Conservation (phyloP, 2,113 vertebrate genomes). For the Oreochromis aureus region DNA sequence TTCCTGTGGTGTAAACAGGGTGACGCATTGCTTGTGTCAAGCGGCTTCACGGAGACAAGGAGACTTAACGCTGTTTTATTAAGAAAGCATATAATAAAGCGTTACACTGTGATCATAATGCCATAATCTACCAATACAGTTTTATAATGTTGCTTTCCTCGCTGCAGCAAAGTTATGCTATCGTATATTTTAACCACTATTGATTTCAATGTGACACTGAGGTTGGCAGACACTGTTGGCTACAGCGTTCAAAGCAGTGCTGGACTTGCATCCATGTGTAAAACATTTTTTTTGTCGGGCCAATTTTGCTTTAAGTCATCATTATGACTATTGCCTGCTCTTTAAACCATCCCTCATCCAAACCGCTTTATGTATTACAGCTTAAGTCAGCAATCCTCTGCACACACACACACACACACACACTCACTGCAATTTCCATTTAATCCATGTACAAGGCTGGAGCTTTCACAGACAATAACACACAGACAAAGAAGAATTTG, state of each 20-base stretch:
- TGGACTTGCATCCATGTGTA: neutral
- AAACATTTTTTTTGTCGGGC: slow-evolving; percentile 21
- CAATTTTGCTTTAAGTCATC: slow-evolving; percentile 50
- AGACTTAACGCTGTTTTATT: neutral
- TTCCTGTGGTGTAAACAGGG: slow-evolving; percentile 11
- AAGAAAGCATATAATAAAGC: neutral
- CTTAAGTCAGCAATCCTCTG: slow-evolving; percentile 56
- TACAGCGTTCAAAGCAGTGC: neutral
- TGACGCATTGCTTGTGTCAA: neutral
- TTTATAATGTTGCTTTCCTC: slow-evolving; percentile 21
- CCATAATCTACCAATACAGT: slow-evolving; percentile 3
- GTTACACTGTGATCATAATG: slow-evolving; percentile 27
- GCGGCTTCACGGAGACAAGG: neutral
- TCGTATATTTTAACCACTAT: slow-evolving; percentile 19
- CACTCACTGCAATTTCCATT: slow-evolving; percentile 53
- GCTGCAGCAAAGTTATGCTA: neutral
- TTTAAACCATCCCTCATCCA: slow-evolving; percentile 59
- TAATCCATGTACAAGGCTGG: slow-evolving; percentile 60
- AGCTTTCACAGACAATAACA: slow-evolving; percentile 60
- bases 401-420: neutral
- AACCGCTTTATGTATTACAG: slow-evolving; percentile 57
- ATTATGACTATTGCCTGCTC: slow-evolving; percentile 59
- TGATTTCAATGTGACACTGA: slow-evolving; percentile 3
- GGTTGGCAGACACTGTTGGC: slow-evolving; percentile 1
- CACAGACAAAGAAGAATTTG: slow-evolving; percentile 61